Evolutionary conservation across 2,888 invertebrate species (phyloP).

Genomic region (Epicampocera succincta): DNA sequence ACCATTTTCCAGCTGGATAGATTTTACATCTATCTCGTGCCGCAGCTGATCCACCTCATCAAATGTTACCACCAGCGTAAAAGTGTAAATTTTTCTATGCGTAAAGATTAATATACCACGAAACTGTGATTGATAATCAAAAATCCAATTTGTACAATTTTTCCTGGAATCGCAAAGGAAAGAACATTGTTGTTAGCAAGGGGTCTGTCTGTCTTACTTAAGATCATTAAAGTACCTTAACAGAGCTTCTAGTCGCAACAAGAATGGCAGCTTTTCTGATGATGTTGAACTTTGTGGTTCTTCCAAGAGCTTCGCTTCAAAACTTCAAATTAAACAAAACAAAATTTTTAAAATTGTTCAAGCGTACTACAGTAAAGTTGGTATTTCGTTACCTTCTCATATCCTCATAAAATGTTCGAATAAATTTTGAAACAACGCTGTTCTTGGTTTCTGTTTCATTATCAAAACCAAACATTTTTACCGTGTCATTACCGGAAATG

Average conservation of each 20-base stretch:
- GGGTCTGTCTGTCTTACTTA: no score
- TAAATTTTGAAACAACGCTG: not conserved
- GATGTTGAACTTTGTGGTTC: not conserved
- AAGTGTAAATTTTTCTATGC: constrained; percentile 59
- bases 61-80: constrained; percentile 70
- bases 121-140: constrained; percentile 72
- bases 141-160: constrained; percentile 74
- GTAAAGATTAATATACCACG: constrained; percentile 60
- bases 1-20: constrained; percentile 54
- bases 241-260: constrained; percentile 58
- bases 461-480: not conserved
- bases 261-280: constrained; percentile 48
- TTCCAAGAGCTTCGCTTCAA: constrained; percentile 12
- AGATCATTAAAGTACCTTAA: constrained; percentile 47
- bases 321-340: constrained; percentile 12
- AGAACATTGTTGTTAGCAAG: not conserved
- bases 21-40: constrained; percentile 66
- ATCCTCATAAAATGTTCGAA: constrained; percentile 17
- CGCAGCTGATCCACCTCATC: constrained; percentile 70
- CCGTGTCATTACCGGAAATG: constrained; percentile 8
- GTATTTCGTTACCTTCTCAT: constrained; percentile 30
- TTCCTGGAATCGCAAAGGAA: constrained; percentile 38
- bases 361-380: no score
- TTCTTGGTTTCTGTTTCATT: not conserved
- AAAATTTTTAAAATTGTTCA: no score